phyloP scores from a whole-genome alignment of 2,113 vertebrate genomes.

The Pheucticus melanocephalus region DNA sequence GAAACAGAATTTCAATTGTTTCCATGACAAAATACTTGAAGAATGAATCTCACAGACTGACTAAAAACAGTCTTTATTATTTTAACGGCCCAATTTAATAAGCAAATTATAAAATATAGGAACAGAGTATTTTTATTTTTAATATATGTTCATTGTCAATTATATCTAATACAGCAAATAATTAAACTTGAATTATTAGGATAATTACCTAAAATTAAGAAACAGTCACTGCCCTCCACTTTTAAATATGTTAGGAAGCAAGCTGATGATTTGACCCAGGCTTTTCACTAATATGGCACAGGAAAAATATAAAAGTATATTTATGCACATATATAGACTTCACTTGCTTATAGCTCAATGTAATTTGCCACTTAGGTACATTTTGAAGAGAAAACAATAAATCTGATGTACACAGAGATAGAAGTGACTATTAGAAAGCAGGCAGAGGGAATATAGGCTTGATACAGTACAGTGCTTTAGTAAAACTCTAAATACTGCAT shows the following conservation, averaged over 20 bases:
- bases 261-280: background rate
- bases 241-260: background rate
- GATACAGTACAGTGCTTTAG: background rate
- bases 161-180: background rate
- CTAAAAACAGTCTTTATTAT: background rate
- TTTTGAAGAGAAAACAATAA: background rate
- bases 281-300: background rate
- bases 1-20: background rate
- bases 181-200: background rate
- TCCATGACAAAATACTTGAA: background rate
- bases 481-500: background rate
- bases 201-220: background rate
- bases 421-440: background rate
- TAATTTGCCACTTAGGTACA: background rate
- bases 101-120: background rate
- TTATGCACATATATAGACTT: background rate
- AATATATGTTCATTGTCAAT: background rate
- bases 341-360: background rate
- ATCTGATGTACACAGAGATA: background rate
- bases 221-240: background rate
- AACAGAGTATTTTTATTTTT: background rate
- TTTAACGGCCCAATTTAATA: background rate
- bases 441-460: background rate
- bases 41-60: background rate
- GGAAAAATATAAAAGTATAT: background rate